phyloP scores from a whole-genome alignment of 2,888 invertebrate species.

The Yponomeuta plumbellus region DNA sequence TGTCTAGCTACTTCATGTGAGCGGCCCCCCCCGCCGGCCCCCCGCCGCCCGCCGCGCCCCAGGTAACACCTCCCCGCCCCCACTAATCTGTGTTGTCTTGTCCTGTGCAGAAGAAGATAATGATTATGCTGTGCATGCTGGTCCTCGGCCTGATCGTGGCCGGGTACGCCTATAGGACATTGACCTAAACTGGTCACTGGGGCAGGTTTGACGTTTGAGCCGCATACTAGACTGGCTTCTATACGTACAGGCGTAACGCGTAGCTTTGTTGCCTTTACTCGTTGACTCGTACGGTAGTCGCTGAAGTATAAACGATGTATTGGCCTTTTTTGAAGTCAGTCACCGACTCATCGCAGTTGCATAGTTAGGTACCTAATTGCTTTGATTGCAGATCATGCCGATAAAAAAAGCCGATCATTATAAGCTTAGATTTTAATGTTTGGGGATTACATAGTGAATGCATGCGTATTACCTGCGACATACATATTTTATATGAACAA shows the following conservation, averaged over 20 bases:
- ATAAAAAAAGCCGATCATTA: background rate
- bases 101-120: slow-evolving; percentile 93
- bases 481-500: background rate
- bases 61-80: slow-evolving; percentile 44
- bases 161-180: slow-evolving; percentile 74
- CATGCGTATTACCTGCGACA: slow-evolving; percentile 6
- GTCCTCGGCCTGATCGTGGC: slow-evolving; percentile 84
- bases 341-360: background rate
- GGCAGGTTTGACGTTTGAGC: slow-evolving; percentile 60
- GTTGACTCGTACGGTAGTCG: background rate
- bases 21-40: slow-evolving; percentile 32
- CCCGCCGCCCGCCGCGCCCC: slow-evolving; percentile 36
- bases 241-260: background rate
- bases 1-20: slow-evolving; percentile 79
- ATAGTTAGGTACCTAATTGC: slow-evolving; percentile 5
- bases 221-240: slow-evolving; percentile 34
- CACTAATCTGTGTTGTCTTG: slow-evolving; percentile 49
- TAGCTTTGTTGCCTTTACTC: background rate
- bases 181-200: slow-evolving; percentile 64
- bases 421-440: background rate
- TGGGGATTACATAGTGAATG: background rate
- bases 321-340: background rate
- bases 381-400: slow-evolving; percentile 13
- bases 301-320: slow-evolving; percentile 35
- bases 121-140: slow-evolving; percentile 92